Base-by-base conservation (phyloP, 2,113 vertebrate species). In the rabbit (Oryctolagus cuniculus) region DNA sequence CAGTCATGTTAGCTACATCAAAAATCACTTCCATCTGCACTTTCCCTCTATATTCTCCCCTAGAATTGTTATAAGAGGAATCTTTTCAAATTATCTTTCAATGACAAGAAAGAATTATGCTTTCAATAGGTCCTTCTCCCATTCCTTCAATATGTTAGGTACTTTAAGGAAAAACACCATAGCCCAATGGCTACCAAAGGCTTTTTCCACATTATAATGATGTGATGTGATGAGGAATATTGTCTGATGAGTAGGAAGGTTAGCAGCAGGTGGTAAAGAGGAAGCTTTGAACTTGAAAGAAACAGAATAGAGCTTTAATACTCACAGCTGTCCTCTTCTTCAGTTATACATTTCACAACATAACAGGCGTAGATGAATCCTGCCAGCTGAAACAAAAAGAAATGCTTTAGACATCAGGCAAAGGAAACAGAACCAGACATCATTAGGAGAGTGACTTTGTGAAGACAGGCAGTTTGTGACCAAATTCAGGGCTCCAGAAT, bases 291-390 rank as follows among this genome's bases (percentile, higher is more conserved):
- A 67, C 89, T 91, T 93, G 80, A 96, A 95, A 96, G 96, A 84
- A 93, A 95, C 61, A 83, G 96, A 98, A 97, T 87, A 97, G 96
- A 98, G 90, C 87, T 98, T 98, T 98, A 94, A 95, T 99, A 99
- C 99, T 99, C 98, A 99, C 99, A 99, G 98, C 99, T 99, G 98
- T 99, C 99, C 96, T 99, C 99, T 98, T 99, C 99, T 98, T 99
- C 99, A 96, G 99, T 99, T 98, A 99, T 99, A 97, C 99, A 99
- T 99, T 99, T 99, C 98, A 99, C 99, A 98, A 99, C 99, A 89
- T 99, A 99, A 98, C 99, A 99, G 98, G 99, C 99, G 95, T 99
- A 99, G 99, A 99, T 99, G 98, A 99, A 99, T 94, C 99, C 99
- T 98, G 98, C 98, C 98, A 99, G 98, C 99, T 99, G 98, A 97